Conservation (phyloP, 2,888 invertebrate species). For the Pteria penguin region DNA sequence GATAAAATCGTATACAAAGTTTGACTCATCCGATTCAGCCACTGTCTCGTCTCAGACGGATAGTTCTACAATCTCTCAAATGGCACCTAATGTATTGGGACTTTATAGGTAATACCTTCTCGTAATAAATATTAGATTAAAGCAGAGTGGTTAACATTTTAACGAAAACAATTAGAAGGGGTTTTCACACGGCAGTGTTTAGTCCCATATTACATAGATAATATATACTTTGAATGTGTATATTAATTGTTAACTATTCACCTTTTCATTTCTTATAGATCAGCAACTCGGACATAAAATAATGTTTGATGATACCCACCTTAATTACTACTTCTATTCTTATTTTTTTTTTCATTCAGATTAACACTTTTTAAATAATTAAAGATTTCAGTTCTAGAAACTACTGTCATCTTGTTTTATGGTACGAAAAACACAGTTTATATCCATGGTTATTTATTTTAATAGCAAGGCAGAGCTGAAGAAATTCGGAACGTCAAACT, state of each 20-base stretch:
- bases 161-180: too few relatives aligned
- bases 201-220: too few relatives aligned
- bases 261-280: too few relatives aligned
- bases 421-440: neutral
- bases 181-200: too few relatives aligned
- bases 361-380: neutral
- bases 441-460: neutral
- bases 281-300: too few relatives aligned
- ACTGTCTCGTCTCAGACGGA: constrained; percentile 22
- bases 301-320: too few relatives aligned
- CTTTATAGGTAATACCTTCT: constrained; percentile 17
- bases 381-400: neutral
- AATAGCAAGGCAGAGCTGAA: constrained; percentile 33
- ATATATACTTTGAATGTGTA: too few relatives aligned
- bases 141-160: too few relatives aligned
- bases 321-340: too few relatives aligned
- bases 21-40: constrained; percentile 26
- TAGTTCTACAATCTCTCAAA: constrained; percentile 26
- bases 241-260: too few relatives aligned
- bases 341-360: neutral
- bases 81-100: constrained; percentile 25
- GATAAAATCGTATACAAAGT: constrained; percentile 25
- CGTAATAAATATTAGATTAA: too few relatives aligned
- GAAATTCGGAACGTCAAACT: constrained; percentile 31
- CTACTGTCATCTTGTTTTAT: too few relatives aligned